phyloP scores from a whole-genome alignment of 2,888 invertebrate genomes.

The Brenthis ino region DNA sequence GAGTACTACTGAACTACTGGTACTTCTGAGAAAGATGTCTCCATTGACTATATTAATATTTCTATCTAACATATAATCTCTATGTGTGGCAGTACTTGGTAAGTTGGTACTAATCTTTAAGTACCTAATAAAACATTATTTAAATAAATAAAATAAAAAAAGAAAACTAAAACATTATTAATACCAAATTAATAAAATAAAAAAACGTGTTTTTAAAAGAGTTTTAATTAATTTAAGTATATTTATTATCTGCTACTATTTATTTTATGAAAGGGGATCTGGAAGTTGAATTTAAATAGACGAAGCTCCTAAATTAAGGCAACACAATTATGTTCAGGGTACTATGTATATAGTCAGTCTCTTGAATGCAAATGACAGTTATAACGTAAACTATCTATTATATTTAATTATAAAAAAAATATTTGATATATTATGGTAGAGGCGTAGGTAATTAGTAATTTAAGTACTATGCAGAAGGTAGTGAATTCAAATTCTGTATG shows the following conservation, averaged over 20 bases:
- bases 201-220: too few relatives aligned
- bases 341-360: background rate
- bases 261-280: slow-evolving; percentile 21
- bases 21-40: too few relatives aligned
- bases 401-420: slow-evolving; percentile 9
- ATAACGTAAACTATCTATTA: slow-evolving; percentile 2
- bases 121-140: too few relatives aligned
- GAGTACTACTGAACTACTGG: too few relatives aligned
- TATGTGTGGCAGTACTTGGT: too few relatives aligned
- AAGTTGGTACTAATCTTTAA: too few relatives aligned
- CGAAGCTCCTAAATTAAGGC: slow-evolving; percentile 15
- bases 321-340: background rate
- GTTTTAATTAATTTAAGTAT: slow-evolving; percentile 12
- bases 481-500: background rate
- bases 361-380: slow-evolving; percentile 11
- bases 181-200: too few relatives aligned
- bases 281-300: slow-evolving; percentile 10
- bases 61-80: too few relatives aligned
- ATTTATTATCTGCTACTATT: slow-evolving; percentile 13
- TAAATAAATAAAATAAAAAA: too few relatives aligned
- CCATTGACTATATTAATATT: too few relatives aligned
- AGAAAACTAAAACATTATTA: too few relatives aligned
- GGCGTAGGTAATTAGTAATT: background rate
- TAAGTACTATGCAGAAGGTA: slow-evolving; percentile 1
- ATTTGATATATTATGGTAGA: background rate